phyloP scores from a whole-genome alignment of 2,797 vertebrate species.

The Chanos chanos region DNA sequence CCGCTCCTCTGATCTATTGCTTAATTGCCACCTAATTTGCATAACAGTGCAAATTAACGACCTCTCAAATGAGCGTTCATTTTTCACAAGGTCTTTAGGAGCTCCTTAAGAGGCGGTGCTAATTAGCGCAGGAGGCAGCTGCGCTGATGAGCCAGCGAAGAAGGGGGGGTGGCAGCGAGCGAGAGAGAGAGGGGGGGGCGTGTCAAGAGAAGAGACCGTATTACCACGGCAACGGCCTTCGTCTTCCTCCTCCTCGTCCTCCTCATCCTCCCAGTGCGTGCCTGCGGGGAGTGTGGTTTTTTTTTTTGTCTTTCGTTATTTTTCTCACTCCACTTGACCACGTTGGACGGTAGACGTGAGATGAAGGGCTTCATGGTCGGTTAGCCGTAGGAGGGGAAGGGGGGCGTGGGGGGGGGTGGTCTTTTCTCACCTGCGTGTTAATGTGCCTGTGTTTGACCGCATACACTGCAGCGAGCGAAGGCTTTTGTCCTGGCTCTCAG shows the following conservation, averaged over 20 bases:
- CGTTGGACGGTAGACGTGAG: neutral
- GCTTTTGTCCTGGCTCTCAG: slow-evolving; percentile 36
- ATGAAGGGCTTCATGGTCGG: neutral
- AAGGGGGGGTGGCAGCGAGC: slow-evolving; percentile 50
- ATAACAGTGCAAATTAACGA: slow-evolving; percentile 88
- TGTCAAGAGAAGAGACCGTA: slow-evolving; percentile 24
- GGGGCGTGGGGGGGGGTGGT: neutral
- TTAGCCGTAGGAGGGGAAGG: no score
- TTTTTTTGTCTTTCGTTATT: neutral
- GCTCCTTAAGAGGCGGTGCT: slow-evolving; percentile 83
- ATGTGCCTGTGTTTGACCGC: neutral
- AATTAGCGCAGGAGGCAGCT: slow-evolving; percentile 82
- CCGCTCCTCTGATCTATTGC: slow-evolving; percentile 79
- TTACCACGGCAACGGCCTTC: slow-evolving; percentile 5
- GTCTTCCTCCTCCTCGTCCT: slow-evolving; percentile 37
- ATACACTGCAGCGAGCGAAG: slow-evolving; percentile 12
- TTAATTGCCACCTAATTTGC: slow-evolving; percentile 87
- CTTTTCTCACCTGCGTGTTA: slow-evolving; percentile 21
- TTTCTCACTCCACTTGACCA: neutral
- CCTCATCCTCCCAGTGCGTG: slow-evolving; percentile 42
- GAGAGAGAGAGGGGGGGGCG: neutral
- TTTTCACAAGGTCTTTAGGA: slow-evolving; percentile 88
- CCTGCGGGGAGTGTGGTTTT: slow-evolving; percentile 24
- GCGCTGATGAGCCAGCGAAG: slow-evolving; percentile 72
- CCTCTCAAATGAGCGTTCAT: slow-evolving; percentile 84